Evolutionary conservation across 2,113 vertebrate genomes (phyloP), one percentile per base, ranked within the genome.

Genomic region (Pomatostomus ruficeps): DNA sequence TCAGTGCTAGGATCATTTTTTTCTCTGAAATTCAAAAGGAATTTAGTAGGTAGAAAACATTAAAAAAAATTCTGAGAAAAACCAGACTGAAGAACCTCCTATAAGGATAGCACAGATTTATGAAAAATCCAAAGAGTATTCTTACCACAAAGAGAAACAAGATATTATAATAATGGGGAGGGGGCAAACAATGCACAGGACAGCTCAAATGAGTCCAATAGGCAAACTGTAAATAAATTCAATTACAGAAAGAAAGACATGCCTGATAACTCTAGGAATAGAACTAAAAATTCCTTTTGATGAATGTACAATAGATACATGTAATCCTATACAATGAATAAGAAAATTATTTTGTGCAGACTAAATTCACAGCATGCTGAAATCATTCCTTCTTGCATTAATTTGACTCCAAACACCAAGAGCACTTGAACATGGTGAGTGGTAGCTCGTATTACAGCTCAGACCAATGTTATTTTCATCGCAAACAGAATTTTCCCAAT

Each of bases 121-220:
- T 38, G 40, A 91, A 82, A 81, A 91, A 63, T 85, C n/a, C 33
- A 55, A 7, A 25, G 8, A 57, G 6, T 42, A 61, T 45, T 73
- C 42, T 88, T 54, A 33, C 4, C 12, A 82, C 51, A 74, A 92
- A 76, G n/a, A 89, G 70, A 87, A 94, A 78, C 10, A 72, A 83
- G 25, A 42, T 5, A 8, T 46, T 84, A 51, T 38, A 81, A 40
- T 52, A 81, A 31, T 12, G 7, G 26, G 19, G 29, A 66, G 5
- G 7, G 29, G 22, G 7, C 19, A 83, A 92, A 43, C 2, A 86
- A 35, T 6, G 13, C 63, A 68, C 31, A 51, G 45, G 14, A 51
- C 25, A 71, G 57, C 48, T 59, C 43, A 90, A 81, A 33, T 38
- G 29, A 84, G 21, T 10, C 16, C 25, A 55, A 13, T 1, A 58